Percentiles rank a stretch among this genome's conserved stretches.
These are phyloP conservation scores for Agrochola circellaris DNA, from an alignment of 2,888 invertebrate species.

Conservation along the genomic window DNA sequence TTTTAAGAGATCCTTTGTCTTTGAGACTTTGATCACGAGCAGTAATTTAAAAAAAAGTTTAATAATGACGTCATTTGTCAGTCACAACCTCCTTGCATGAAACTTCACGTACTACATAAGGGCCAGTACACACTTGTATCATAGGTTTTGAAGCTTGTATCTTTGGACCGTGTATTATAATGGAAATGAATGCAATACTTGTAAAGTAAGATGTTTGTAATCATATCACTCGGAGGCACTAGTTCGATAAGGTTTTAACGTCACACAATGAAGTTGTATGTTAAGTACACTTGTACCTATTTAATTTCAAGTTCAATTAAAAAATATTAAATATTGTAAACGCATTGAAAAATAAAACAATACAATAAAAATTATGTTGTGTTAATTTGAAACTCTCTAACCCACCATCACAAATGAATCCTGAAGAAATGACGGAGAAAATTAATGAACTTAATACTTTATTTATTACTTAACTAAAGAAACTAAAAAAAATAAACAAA, in stretches of 20 bases:
- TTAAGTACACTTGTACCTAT: constrained; percentile 81
- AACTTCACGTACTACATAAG: constrained; percentile 36
- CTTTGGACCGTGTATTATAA: constrained; percentile 62
- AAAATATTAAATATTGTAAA: constrained; percentile 83
- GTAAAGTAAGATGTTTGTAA: constrained; percentile 70
- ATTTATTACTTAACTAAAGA: no score
- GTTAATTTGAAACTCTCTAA: constrained; percentile 40
- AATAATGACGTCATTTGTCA: constrained; percentile 21
- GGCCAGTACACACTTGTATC: constrained; percentile 40
- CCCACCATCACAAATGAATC: neutral
- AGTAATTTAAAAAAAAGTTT: constrained; percentile 32
- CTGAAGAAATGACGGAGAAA: neutral
- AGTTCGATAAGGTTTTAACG: constrained; percentile 78
- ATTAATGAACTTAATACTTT: neutral
- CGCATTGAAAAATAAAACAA: constrained; percentile 84
- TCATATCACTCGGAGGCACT: constrained; percentile 84
- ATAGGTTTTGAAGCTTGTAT: constrained; percentile 40
- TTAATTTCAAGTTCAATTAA: constrained; percentile 80
- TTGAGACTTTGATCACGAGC: constrained; percentile 54
- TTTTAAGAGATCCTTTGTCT: constrained; percentile 46
- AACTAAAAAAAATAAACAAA: neutral
- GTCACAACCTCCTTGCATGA: constrained; percentile 49
- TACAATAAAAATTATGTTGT: constrained; percentile 74
- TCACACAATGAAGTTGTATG: constrained; percentile 78
- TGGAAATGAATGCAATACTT: constrained; percentile 69